These are phyloP conservation scores for Mycalesis mineus DNA, from an alignment of 2,888 invertebrate genomes.

Conservation along the genomic window DNA sequence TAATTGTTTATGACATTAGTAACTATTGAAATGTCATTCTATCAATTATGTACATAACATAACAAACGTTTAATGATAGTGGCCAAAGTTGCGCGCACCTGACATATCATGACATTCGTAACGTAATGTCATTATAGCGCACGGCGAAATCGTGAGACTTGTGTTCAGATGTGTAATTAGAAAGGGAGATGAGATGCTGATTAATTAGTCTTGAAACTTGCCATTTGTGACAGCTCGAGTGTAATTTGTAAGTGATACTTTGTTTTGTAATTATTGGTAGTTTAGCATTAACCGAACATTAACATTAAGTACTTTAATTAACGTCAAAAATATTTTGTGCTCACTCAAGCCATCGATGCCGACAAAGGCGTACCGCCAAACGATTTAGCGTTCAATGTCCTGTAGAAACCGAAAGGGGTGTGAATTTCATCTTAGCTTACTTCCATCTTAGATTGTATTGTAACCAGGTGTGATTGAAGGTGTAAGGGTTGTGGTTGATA, in stretches of 20 bases:
- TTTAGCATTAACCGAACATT: background rate
- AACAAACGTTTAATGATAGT: background rate
- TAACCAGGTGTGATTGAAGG: too few relatives aligned
- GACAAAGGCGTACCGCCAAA: too few relatives aligned
- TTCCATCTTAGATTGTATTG: too few relatives aligned
- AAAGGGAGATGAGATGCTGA: slow-evolving; percentile 19
- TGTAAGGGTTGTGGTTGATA: too few relatives aligned
- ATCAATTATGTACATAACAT: background rate
- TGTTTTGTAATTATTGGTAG: background rate
- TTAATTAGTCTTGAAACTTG: slow-evolving; percentile 21
- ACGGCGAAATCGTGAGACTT: slow-evolving; percentile 24
- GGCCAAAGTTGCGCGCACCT: background rate
- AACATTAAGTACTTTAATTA: too few relatives aligned
- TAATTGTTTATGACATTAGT: background rate
- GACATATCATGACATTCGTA: background rate
- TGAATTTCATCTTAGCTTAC: too few relatives aligned
- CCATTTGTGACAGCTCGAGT: slow-evolving; percentile 3
- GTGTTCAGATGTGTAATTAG: slow-evolving; percentile 14
- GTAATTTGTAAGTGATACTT: slow-evolving; percentile 5
- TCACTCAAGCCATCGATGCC: too few relatives aligned
- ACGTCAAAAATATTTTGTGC: too few relatives aligned
- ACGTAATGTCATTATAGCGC: slow-evolving; percentile 16
- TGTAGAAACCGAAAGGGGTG: too few relatives aligned
- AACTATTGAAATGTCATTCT: background rate
- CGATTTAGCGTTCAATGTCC: too few relatives aligned